Evolutionary conservation across 2,113 vertebrate genomes (phyloP), one percentile per base, ranked within the genome.

Genomic region (Trogon melanurus): DNA sequence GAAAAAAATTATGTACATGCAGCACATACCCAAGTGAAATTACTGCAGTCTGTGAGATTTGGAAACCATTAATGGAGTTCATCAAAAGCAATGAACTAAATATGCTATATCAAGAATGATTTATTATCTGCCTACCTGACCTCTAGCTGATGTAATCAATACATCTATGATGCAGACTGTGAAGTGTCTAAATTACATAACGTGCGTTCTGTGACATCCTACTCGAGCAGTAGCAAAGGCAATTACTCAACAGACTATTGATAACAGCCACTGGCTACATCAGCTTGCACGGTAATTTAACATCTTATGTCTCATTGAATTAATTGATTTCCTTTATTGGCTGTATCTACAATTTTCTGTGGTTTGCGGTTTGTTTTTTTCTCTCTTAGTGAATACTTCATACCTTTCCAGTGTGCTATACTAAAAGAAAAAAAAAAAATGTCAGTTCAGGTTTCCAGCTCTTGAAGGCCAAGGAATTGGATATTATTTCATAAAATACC

Each of bases 261-360:
- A 82, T 67, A 67, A 88, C 58, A 85, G 85, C 48, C 19, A 41
- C 51, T 73, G 76, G 62, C 89, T 80, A 47, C 85, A 73, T 91
- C 67, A 70, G 4, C 87, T 80, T 9, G 1, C 60, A 7, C 45
- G 47, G 30, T 71, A 44, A 74, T 89, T 87, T 92, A 76, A 70
- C 50, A 20, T 65, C 79, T 69, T 82, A 48, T 70, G 64, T 93
- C 86, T 95, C 88, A 64, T 15, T 81, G 95, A 94, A 84, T 96
- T 95, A 92, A 95, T 65, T 69, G 89, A 91, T 95, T 93, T 89
- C 50, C 80, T 74, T 80, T 89, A 92, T 88, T 51, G 41, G 16
- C 22, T 61, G 10, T 70, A 54, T 62, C 41, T 87, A 80, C 69
- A 51, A 57, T 69, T 87, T 65, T 48, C 70, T 22, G 38, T 93